A percentile compares a stretch with the other conserved stretches of the same genome.
These are phyloP conservation scores for Brachirus orientalis DNA, from an alignment of 2,113 vertebrate genomes.

Conservation along the genomic window DNA sequence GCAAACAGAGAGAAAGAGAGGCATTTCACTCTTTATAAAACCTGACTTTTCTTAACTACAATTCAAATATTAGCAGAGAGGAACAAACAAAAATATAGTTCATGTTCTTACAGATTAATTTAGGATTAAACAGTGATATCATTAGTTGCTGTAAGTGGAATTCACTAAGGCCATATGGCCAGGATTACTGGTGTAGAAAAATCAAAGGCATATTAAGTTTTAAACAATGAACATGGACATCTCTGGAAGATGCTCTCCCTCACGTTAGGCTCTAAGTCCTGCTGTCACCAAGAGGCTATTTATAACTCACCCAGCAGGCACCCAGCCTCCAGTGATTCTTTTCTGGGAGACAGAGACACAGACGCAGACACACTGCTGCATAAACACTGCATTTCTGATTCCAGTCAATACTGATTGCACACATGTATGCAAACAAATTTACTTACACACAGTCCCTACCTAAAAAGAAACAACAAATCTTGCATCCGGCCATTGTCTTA, in stretches of 20 bases:
- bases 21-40: background rate
- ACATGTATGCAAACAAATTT: background rate
- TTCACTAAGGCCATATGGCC: background rate
- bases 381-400: constrained; percentile 11
- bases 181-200: constrained; percentile 1
- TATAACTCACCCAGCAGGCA: constrained; percentile 69
- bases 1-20: constrained; percentile 1
- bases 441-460: background rate
- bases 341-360: constrained; percentile 32
- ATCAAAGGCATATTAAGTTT: constrained; percentile 38
- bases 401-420: background rate
- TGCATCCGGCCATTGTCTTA: background rate
- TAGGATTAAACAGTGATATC: no score
- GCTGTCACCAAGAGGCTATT: constrained; percentile 75
- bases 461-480: background rate
- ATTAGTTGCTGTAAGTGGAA: background rate
- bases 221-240: constrained; percentile 57
- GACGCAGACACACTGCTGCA: constrained; percentile 38
- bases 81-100: no score
- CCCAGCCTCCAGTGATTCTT: constrained; percentile 48
- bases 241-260: constrained; percentile 61
- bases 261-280: constrained; percentile 63
- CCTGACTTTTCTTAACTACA: background rate
- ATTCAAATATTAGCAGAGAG: background rate
- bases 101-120: no score